A percentile compares a stretch with the other conserved stretches of the same genome.
phyloP scores from a whole-genome alignment of 2,888 invertebrate genomes.

The Lapara coniferarum region DNA sequence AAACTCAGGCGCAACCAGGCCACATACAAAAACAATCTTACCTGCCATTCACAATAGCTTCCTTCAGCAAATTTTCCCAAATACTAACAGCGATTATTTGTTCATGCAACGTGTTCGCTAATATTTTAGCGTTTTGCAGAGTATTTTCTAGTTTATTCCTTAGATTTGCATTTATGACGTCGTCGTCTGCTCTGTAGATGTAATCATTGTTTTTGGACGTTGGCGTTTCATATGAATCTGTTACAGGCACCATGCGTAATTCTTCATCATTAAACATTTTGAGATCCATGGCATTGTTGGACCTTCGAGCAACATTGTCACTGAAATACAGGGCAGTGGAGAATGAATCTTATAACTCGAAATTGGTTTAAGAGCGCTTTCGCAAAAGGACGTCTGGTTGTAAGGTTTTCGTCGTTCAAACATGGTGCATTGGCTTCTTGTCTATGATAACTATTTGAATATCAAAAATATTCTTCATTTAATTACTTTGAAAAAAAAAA shows the following conservation, averaged over 20 bases:
- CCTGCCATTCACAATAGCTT: conserved; percentile 68
- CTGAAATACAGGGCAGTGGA: conserved; percentile 34
- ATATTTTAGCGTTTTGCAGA: conserved; percentile 52
- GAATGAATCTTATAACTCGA: too few relatives aligned
- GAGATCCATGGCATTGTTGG: conserved; percentile 34
- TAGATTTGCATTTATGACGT: conserved; percentile 11
- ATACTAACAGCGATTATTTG: conserved; percentile 53
- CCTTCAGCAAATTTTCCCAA: conserved; percentile 60
- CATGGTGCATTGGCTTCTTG: too few relatives aligned
- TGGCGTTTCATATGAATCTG: conserved; percentile 27
- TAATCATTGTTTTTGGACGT: not conserved
- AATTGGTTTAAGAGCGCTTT: too few relatives aligned
- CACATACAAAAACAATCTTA: conserved; percentile 39
- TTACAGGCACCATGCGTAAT: conserved; percentile 36
- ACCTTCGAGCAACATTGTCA: conserved; percentile 37
- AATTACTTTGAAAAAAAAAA: too few relatives aligned
- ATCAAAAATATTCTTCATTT: too few relatives aligned
- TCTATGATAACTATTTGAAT: too few relatives aligned
- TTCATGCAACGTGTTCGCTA: conserved; percentile 54
- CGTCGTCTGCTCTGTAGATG: conserved; percentile 8
- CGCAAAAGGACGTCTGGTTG: too few relatives aligned
- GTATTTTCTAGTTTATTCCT: conserved; percentile 44
- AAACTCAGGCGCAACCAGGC: too few relatives aligned
- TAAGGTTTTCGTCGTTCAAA: too few relatives aligned
- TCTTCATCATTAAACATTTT: conserved; percentile 43